Base-by-base conservation (phyloP, 2,113 vertebrate species). In the Syrrhaptes paradoxus region DNA sequence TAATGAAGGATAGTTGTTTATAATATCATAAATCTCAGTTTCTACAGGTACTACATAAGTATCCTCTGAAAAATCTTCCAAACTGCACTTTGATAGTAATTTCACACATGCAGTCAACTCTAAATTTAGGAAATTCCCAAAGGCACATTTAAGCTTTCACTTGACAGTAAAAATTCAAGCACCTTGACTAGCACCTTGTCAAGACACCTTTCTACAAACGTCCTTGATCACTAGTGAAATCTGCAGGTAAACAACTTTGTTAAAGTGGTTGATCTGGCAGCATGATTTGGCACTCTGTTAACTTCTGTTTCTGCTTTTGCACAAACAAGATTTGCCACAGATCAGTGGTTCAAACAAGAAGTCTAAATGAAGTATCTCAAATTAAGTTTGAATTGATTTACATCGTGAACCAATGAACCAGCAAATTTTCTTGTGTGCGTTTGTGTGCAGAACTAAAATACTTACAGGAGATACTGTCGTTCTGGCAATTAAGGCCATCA, bases 321-420 rank as follows among this genome's bases (percentile, higher is more conserved):
- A 96, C 96, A 97, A 96, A 94, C 87, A 83, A 97, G 90, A 97
- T 98, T 97, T 97, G 83, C 97, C 95, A 97, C 97, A 98, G 97
- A 97, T 86, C 92, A 97, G 93, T 96, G 94, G 79, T 24, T 95
- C 86, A 74, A 85, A 97, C 93, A 87, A 87, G 88, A 93, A 94
- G 79, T 79, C 34, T 89, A 97, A 97, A 96, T 94, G 95, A 97
- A 96, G 95, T 98, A 97, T 93, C 89, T 95, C 78, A 97, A 97
- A 98, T 90, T 81, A 93, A 85, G 87, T 96, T 98, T 97, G 94
- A 96, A 96, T 97, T 93, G 96, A 97, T 97, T 97, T 97, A 96
- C 92, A 94, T 93, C 65, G 2, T 93, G 87, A 95, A 63, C 92
- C 89, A 96, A 93, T 95, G 95, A 90, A 95, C 65, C 94, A 94